Evolutionary conservation across 2,888 invertebrate genomes (phyloP).

Genomic region (Cerceris ruficornis): DNA sequence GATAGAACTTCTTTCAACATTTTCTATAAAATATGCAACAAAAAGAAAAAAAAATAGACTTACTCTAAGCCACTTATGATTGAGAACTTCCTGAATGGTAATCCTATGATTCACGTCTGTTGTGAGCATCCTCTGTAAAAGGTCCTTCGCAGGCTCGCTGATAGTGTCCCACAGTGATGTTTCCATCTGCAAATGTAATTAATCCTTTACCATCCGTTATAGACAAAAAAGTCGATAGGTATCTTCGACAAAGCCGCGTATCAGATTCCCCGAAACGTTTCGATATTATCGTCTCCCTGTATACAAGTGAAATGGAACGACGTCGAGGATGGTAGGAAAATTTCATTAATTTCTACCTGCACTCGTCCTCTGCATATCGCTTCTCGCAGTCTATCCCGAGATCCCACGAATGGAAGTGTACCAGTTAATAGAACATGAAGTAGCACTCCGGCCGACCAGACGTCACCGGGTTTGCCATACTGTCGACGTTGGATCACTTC

Average conservation of each 20-base stretch:
- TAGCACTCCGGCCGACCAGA: slow-evolving; percentile 98
- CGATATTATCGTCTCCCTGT: neutral
- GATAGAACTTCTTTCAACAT: neutral
- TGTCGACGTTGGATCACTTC: slow-evolving; percentile 96
- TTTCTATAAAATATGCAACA: too few relatives aligned
- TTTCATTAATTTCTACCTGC: slow-evolving; percentile 83
- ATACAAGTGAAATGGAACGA: slow-evolving; percentile 51
- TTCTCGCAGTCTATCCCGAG: slow-evolving; percentile 95
- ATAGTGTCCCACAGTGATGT: slow-evolving; percentile 95
- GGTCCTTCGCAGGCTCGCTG: slow-evolving; percentile 96
- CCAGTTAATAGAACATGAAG: slow-evolving; percentile 97
- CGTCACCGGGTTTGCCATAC: slow-evolving; percentile 97
- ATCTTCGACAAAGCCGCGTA: neutral
- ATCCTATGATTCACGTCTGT: slow-evolving; percentile 96
- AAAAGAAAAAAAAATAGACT: slow-evolving; percentile 71
- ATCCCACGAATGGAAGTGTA: slow-evolving; percentile 96
- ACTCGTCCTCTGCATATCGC: slow-evolving; percentile 93
- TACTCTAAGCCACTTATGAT: slow-evolving; percentile 98
- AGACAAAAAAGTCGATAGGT: neutral
- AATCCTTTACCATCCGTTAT: neutral
- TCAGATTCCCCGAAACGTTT: neutral
- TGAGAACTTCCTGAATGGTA: slow-evolving; percentile 96
- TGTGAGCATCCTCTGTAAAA: slow-evolving; percentile 95
- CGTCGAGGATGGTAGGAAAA: neutral
- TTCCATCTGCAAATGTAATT: slow-evolving; percentile 86